These are phyloP conservation scores for Pseudobourletiella spinata DNA, from an alignment of 1,140 invertebrate genomes.

Conservation along the genomic window DNA sequence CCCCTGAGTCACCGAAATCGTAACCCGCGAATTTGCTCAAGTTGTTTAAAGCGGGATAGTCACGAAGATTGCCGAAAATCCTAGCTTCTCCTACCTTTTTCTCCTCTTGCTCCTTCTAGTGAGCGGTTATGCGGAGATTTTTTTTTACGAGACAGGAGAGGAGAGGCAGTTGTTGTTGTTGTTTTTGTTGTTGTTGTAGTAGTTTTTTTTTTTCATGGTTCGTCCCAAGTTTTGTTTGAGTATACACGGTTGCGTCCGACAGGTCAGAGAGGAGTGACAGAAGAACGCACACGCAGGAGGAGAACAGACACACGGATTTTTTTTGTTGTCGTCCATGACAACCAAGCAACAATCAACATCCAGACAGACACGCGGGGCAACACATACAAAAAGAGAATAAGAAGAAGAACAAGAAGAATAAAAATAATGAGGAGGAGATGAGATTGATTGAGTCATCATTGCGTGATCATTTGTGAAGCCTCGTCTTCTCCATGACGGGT, in stretches of 20 bases:
- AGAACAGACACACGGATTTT: neutral
- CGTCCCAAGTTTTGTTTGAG: too few species aligned
- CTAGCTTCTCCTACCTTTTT: conserved; percentile 26
- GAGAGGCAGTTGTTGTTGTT: neutral
- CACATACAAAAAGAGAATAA: too few species aligned
- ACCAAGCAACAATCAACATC: neutral
- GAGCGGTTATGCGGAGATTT: neutral
- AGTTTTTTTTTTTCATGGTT: neutral
- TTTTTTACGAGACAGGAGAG: neutral
- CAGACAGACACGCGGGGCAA: neutral
- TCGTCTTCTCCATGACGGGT: too few species aligned
- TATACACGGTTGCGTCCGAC: too few species aligned
- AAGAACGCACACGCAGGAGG: too few species aligned
- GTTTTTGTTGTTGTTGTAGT: neutral
- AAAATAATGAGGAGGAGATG: too few species aligned
- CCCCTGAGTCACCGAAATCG: conserved; percentile 34
- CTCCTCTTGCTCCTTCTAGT: neutral
- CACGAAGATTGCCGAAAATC: conserved; percentile 21
- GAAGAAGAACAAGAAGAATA: too few species aligned
- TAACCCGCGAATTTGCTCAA: conserved; percentile 33
- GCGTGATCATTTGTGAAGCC: too few species aligned
- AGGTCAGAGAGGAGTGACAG: too few species aligned
- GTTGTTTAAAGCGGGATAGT: conserved; percentile 25
- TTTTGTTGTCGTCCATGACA: neutral
- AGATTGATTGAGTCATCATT: too few species aligned